A percentile compares a stretch with the other conserved stretches of the same genome.
These are phyloP conservation scores for Chunga burmeisteri DNA, from an alignment of 2,113 vertebrate species.

Conservation along the genomic window DNA sequence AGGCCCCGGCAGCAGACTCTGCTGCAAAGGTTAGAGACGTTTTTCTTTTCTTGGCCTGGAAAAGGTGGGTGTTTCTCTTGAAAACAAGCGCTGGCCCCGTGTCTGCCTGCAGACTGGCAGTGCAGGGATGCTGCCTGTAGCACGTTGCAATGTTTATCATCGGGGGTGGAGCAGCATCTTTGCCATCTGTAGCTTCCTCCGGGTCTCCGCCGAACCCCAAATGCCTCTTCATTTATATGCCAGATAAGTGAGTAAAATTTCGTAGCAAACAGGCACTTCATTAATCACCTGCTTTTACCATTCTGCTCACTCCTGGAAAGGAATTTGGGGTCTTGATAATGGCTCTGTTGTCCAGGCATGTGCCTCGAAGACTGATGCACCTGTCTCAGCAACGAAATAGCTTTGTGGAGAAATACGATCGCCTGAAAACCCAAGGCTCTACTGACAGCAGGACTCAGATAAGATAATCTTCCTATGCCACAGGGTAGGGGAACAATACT, in stretches of 20 bases:
- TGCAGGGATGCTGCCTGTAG: neutral
- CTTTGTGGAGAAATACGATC: slow-evolving; percentile 75
- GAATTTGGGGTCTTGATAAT: slow-evolving; percentile 67
- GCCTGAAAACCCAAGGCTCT: slow-evolving; percentile 35
- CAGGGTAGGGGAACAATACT: slow-evolving; percentile 74
- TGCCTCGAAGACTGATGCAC: slow-evolving; percentile 80
- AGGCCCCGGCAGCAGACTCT: neutral
- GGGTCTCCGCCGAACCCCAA: neutral
- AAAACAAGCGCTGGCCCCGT: neutral
- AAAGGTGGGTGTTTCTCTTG: neutral
- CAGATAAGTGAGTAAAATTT: slow-evolving; percentile 52
- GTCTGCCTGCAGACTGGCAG: neutral
- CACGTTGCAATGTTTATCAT: neutral
- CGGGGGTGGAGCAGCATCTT: neutral
- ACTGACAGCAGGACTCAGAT: slow-evolving; percentile 59
- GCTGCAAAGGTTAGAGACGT: neutral
- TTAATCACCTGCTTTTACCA: slow-evolving; percentile 73
- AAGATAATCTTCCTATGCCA: slow-evolving; percentile 75
- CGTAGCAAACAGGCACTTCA: slow-evolving; percentile 60
- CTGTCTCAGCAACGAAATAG: slow-evolving; percentile 82
- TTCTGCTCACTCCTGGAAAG: slow-evolving; percentile 56
- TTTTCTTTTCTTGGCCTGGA: neutral
- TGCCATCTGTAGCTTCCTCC: neutral
- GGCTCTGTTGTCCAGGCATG: slow-evolving; percentile 72
- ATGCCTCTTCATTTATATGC: slow-evolving; percentile 42